phyloP scores from a whole-genome alignment of 2,113 vertebrate genomes.

The Paramormyrops kingsleyae region DNA sequence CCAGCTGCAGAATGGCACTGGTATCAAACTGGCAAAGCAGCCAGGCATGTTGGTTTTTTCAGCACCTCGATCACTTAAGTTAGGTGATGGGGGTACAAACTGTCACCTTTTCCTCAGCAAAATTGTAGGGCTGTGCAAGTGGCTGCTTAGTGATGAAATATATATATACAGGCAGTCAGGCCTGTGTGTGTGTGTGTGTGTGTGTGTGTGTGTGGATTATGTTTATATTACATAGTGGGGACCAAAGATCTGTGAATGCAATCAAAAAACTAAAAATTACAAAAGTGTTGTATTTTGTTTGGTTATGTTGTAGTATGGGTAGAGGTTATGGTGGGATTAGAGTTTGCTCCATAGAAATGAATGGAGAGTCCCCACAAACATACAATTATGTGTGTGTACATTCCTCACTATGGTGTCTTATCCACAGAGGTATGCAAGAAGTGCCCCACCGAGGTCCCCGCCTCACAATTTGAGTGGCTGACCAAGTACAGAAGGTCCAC shows the following conservation, averaged over 20 bases:
- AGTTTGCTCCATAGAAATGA: not conserved
- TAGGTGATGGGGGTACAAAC: not conserved
- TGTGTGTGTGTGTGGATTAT: not conserved
- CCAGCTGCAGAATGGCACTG: not conserved
- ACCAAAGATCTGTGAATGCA: no score
- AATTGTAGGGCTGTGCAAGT: not conserved
- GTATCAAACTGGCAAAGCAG: not conserved
- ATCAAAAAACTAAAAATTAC: no score
- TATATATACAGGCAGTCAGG: no score
- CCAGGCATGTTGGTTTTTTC: not conserved
- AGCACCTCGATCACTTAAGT: not conserved
- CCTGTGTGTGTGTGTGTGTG: not conserved
- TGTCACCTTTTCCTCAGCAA: not conserved
- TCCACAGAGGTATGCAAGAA: constrained; percentile 56
- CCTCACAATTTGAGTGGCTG: constrained; percentile 65
- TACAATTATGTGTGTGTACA: not conserved
- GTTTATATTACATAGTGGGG: no score
- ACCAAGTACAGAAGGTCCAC: constrained; percentile 47
- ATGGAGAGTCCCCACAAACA: no score
- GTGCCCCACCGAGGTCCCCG: constrained; percentile 39
- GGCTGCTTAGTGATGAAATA: not conserved
- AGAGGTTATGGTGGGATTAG: no score
- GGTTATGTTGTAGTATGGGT: no score
- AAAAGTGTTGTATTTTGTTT: no score
- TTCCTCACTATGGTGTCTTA: not conserved